phyloP scores from a whole-genome alignment of 2,113 vertebrate genomes.

The Dasyprocta punctata region DNA sequence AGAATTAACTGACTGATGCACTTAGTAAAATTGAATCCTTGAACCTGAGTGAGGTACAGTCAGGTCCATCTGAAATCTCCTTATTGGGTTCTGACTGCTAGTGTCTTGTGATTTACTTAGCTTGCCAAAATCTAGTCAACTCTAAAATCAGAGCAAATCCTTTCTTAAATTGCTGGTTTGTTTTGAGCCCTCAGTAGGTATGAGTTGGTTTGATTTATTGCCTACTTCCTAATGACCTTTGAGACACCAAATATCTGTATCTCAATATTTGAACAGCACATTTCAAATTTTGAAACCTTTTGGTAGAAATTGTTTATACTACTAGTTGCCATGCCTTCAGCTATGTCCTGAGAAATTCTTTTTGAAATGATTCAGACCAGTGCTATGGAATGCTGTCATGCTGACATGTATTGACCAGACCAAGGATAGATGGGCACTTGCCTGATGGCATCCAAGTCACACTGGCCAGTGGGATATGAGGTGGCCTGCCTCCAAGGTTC shows the following conservation, averaged over 20 bases:
- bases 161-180: not conserved
- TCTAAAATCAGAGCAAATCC: conserved; percentile 1
- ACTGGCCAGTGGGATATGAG: not conserved
- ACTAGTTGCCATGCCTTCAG: not conserved
- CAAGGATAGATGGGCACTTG: not conserved
- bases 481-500: not conserved
- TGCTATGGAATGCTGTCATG: not conserved
- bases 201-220: conserved; percentile 24
- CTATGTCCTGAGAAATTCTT: conserved; percentile 3
- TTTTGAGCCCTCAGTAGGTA: not conserved
- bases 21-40: not conserved
- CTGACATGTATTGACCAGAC: not conserved
- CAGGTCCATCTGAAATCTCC: not conserved
- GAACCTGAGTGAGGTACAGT: not conserved
- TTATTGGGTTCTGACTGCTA: not conserved
- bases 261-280: conserved; percentile 50
- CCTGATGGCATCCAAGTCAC: not conserved
- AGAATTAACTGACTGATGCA: not conserved
- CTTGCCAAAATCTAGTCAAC: not conserved
- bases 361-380: not conserved
- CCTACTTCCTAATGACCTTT: not conserved
- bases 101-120: not conserved
- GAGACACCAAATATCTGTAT: not conserved
- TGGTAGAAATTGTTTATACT: conserved; percentile 26
- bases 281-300: conserved; percentile 47